phyloP scores from a whole-genome alignment of 2,113 vertebrate genomes.

The Clarias batrachus region DNA sequence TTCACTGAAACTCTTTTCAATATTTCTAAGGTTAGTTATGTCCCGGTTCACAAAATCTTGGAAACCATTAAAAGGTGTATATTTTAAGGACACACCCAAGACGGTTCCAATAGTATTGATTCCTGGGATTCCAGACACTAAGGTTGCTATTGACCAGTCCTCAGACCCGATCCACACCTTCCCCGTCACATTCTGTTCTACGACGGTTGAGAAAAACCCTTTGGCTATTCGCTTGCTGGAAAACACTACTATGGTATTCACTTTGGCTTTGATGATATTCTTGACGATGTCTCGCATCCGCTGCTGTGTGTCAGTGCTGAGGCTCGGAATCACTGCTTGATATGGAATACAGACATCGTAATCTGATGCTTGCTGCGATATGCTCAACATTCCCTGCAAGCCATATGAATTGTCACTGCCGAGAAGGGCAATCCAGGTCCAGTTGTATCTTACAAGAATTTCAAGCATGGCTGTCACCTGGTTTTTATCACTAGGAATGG shows the following conservation, averaged over 20 bases:
- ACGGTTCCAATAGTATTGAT: slow-evolving; percentile 74
- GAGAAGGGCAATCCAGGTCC: slow-evolving; percentile 80
- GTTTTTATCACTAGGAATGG: slow-evolving; percentile 75
- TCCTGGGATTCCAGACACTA: slow-evolving; percentile 64
- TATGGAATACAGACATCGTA: slow-evolving; percentile 75
- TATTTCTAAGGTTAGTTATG: slow-evolving; percentile 33
- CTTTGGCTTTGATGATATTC: slow-evolving; percentile 63
- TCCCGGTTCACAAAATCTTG: slow-evolving; percentile 60
- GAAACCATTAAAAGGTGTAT: slow-evolving; percentile 68
- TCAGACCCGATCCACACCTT: slow-evolving; percentile 81
- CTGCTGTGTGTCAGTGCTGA: slow-evolving; percentile 26
- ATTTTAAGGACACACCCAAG: slow-evolving; percentile 71
- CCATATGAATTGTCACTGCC: slow-evolving; percentile 78
- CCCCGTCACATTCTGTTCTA: slow-evolving; percentile 67
- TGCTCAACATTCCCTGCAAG: slow-evolving; percentile 66
- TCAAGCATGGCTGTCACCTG: slow-evolving; percentile 75
- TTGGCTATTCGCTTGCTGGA: slow-evolving; percentile 68
- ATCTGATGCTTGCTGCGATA: slow-evolving; percentile 57
- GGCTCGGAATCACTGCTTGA: slow-evolving; percentile 71
- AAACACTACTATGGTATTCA: slow-evolving; percentile 75
- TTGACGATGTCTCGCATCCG: slow-evolving; percentile 65
- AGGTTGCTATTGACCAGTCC: slow-evolving; percentile 75
- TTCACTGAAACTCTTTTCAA: background rate
- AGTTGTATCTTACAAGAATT: slow-evolving; percentile 69
- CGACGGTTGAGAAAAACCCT: slow-evolving; percentile 67